Conservation (phyloP, 2,888 invertebrate species). For the Leptinotarsa tumamoca region DNA sequence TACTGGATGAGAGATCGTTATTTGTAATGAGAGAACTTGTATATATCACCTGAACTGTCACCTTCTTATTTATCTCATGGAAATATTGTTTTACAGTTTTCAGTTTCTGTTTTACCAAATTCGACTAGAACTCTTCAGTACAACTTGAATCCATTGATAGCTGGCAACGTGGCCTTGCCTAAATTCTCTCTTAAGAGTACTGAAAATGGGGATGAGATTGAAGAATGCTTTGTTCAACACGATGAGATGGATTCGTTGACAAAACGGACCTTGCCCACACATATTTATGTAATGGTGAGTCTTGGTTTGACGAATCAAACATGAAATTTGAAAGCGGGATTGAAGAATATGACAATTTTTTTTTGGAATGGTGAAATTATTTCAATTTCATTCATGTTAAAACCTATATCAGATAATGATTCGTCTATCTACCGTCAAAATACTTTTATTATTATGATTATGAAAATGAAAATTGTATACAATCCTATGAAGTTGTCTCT, state of each 20-base stretch:
- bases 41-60: no score
- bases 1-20: no score
- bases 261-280: constrained; percentile 73
- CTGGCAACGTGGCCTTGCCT: constrained; percentile 81
- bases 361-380: no score
- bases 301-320: not conserved
- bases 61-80: not conserved
- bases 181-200: constrained; percentile 64
- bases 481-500: no score
- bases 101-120: constrained; percentile 73
- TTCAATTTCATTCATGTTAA: no score
- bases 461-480: no score
- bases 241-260: constrained; percentile 70
- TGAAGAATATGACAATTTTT: not conserved
- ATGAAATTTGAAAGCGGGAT: not conserved
- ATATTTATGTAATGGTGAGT: constrained; percentile 76
- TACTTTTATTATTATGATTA: no score
- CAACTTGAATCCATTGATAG: constrained; percentile 82
- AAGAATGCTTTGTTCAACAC: constrained; percentile 62
- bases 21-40: no score
- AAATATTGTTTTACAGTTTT: constrained; percentile 60
- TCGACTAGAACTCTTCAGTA: constrained; percentile 75
- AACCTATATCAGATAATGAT: no score
- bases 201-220: constrained; percentile 51
- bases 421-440: no score